Evolutionary conservation across 2,888 invertebrate genomes (phyloP).

Genomic region (Anarsia innoxiella): DNA sequence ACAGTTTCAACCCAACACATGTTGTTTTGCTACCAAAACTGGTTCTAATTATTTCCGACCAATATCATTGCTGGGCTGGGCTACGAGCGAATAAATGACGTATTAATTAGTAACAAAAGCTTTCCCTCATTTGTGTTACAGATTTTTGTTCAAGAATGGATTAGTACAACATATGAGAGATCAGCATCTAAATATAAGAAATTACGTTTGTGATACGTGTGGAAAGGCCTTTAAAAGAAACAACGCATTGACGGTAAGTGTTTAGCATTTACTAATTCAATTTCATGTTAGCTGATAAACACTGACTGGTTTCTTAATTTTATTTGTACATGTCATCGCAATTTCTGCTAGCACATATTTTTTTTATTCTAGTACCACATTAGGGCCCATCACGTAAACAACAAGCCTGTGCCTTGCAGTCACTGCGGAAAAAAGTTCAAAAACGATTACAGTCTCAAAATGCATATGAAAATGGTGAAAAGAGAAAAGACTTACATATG

Average conservation of each 20-base stretch:
- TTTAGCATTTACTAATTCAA: no score
- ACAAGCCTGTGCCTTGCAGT: conserved; percentile 28
- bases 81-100: no score
- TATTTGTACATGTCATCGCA: no score
- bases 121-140: conserved; percentile 22
- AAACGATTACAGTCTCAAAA: conserved; percentile 23
- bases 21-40: no score
- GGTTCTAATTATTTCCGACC: no score
- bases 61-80: no score
- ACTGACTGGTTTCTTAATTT: no score
- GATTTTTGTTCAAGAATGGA: conserved; percentile 28
- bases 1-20: no score
- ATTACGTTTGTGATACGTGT: conserved; percentile 40
- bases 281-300: no score
- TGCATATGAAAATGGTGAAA: conserved; percentile 27
- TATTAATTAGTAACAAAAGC: no score
- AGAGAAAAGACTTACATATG: conserved; percentile 31
- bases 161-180: conserved; percentile 32
- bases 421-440: conserved; percentile 42
- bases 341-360: no score
- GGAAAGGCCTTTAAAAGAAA: conserved; percentile 35
- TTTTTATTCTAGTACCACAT: conserved; percentile 25
- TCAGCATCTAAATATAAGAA: conserved; percentile 28
- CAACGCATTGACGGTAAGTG: conserved; percentile 5
- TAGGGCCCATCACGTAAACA: conserved; percentile 20